These are phyloP conservation scores for Halisarca cf. caerulea DNA, from an alignment of 37 sponge, comb jelly and placozoan species.

Conservation along the genomic window DNA sequence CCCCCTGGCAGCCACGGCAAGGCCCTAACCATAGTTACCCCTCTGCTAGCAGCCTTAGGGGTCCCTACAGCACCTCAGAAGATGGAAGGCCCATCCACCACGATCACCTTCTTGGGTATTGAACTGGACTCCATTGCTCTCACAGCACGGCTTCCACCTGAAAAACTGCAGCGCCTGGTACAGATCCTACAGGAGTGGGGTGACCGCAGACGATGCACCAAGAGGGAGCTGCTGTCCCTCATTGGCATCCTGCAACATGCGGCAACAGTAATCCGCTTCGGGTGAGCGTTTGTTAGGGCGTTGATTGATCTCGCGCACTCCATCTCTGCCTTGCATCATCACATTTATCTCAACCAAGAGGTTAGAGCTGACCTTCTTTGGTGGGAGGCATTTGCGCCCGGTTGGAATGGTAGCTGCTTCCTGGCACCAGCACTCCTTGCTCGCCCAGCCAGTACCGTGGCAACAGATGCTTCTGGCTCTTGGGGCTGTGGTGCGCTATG, in stretches of 20 bases:
- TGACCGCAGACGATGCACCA: neutral
- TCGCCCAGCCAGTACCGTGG: neutral
- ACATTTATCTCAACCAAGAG: conserved; percentile 29
- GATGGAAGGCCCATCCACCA: conserved; percentile 31
- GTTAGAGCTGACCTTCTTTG: conserved; percentile 38
- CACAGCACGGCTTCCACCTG: conserved; percentile 19
- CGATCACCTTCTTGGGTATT: conserved; percentile 35
- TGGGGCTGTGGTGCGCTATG: conserved; percentile 12
- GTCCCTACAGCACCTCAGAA: conserved; percentile 37
- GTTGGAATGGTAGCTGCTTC: neutral
- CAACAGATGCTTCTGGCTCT: neutral
- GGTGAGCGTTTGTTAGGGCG: neutral
- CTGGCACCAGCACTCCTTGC: neutral
- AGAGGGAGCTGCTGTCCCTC: conserved; percentile 40
- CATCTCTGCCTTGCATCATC: neutral
- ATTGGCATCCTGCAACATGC: conserved; percentile 38
- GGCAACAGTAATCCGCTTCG: conserved; percentile 20
- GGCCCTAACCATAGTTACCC: neutral
- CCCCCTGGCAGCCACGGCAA: neutral
- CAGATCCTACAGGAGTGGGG: neutral
- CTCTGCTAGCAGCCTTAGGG: too few relatives aligned
- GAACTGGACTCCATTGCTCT: conserved; percentile 23
- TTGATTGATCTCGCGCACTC: conserved; percentile 6
- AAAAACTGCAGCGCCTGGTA: conserved; percentile 18
- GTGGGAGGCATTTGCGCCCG: neutral